Evolutionary conservation across 2,888 invertebrate genomes (phyloP), one percentile per base, ranked within the genome.

Genomic region (Dione vanillae): DNA sequence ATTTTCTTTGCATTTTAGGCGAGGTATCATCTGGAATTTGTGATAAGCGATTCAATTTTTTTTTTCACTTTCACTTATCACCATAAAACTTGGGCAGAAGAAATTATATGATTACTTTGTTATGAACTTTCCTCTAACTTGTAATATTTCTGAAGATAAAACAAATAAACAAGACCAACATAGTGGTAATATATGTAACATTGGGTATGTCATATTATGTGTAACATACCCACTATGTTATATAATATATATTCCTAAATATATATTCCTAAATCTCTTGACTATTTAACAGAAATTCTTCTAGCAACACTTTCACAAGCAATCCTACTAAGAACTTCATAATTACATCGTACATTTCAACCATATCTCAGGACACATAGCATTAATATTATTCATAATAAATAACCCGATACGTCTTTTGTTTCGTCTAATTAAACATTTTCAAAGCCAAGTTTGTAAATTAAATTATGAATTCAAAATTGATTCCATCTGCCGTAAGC

Each of bases 391-490:
- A 62, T 43, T 73, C 75, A 73, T 73, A 80, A 78, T 76, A 75
- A 76, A 75, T 75, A 75, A 74, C 78, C 74, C 75, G 52, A 54
- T 78, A 69, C 73, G 79, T 78, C 79, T 74, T 74, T 75, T 73
- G 76, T 78, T 80, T 82, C 79, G 45, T 80, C 77, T 76, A 86
- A 85, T 86, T 85, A 85, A 87, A 88, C 83, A 85, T 85, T 86
- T 83, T 79, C 82, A 74, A 72, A 77, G 78, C 73, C 69, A 69
- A 67, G 80, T 79, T 74, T 79, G 82, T 79, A 87, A 86, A 90
- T 89, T 87, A 86, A 89, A 87, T 89, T 87, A 87, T 85, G 80
- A 87, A 88, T 89, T 87, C 85, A 80, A 81, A 88, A 89, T 89
- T 83, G 85, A 88, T 87, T 85, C 79, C 77, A 78, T 82, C 84